Evolutionary conservation across 1,140 invertebrate species (phyloP).

Genomic region (Drosophila chauvacae): DNA sequence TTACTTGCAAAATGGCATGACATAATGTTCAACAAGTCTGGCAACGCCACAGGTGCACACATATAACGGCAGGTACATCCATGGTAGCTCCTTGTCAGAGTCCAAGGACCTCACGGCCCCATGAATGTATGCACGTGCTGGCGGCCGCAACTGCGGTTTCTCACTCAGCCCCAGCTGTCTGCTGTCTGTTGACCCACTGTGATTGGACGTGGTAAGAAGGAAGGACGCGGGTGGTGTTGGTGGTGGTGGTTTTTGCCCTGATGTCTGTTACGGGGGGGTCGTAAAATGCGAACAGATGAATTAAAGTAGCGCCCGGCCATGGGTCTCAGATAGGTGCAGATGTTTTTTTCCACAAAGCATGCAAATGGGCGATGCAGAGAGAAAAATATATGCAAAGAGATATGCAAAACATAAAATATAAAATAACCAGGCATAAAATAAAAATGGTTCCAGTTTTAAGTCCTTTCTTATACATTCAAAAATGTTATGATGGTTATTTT

Average conservation of each 20-base stretch:
- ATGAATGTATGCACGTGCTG: conserved; percentile 53
- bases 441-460: neutral
- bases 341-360: conserved; percentile 58
- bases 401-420: neutral
- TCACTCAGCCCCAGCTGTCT: conserved; percentile 49
- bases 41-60: conserved; percentile 40
- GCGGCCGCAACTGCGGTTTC: conserved; percentile 49
- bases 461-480: neutral
- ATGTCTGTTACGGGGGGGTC: conserved; percentile 31
- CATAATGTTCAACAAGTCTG: conserved; percentile 50
- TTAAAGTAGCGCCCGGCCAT: conserved; percentile 52
- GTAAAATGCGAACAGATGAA: conserved; percentile 68
- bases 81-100: conserved; percentile 18
- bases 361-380: conserved; percentile 54
- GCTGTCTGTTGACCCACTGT: conserved; percentile 56
- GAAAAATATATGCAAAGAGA: neutral
- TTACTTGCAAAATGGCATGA: conserved; percentile 44
- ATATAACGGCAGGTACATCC: neutral
- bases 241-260: neutral
- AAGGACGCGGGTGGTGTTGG: conserved; percentile 9
- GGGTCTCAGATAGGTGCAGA: conserved; percentile 58
- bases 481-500: neutral
- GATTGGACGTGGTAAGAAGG: conserved; percentile 32
- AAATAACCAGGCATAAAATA: neutral
- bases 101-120: conserved; percentile 56